Base-by-base conservation (phyloP, 92 coral and sea anemone species). In the Ricordea florida region DNA sequence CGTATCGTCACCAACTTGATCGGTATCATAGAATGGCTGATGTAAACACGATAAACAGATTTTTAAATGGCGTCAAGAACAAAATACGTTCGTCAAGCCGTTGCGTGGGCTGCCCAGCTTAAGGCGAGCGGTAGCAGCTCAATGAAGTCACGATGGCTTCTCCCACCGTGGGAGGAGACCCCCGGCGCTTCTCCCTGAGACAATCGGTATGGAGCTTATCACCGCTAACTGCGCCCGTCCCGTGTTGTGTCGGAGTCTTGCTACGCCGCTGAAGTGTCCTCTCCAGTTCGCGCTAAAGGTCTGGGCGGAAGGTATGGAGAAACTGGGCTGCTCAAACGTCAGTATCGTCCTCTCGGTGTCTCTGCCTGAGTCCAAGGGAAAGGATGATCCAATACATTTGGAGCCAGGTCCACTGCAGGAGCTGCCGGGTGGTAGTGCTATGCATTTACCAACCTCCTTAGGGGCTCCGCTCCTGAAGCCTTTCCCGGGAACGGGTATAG, bases 221-320 rank as follows among this genome's bases (percentile, higher is more conserved):
- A 29, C 64, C 24, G 64, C 2, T 2, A 57, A 57, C 64, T 5
- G 64, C 64, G n/a, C 64, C 36, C 63, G 63, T 26, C 38, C 1
- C 16, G 38, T 56, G 63, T 56, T 56, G 38, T 27, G 38, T 25
- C 13, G 36, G 36, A 56, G 63, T 56, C 18, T 9, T 28, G 41
- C 16, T 25, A 57, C 42, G 64, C 64, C 64, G 42, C 41, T 29
- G 6, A 30, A 3, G 0, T 49, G 0, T 49, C 57, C 57, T 49
- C 16, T 49, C 26, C 57, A 49, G 57, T 14, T 49, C 26, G 57
- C 6, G 63, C 18, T 25, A 57, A 57, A 57, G 27, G 21, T 43
- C 38, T 28, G 63, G 38, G 63, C 20, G 63, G n/a, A 1, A 57
- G 63, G 35, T 57, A 57, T 28, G 38, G 63, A 57, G 38, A 26